Evolutionary conservation across 2,797 vertebrate species (phyloP).

Genomic region (Cuniculus paca): DNA sequence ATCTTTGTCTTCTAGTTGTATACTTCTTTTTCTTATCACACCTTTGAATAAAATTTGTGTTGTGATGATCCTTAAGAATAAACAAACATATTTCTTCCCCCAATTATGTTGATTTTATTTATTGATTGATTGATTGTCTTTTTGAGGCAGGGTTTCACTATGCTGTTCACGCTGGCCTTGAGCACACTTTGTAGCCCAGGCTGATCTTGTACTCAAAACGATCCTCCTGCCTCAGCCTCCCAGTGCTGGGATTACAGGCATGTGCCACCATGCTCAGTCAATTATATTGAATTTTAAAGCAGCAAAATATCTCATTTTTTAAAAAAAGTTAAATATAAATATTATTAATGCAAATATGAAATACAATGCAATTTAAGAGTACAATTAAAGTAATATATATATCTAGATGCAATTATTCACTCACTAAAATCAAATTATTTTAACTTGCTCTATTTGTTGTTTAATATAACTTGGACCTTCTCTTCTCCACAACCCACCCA

Average conservation of each 20-base stretch:
- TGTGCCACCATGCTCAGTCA: neutral
- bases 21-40: conserved; percentile 21
- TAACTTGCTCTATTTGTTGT: conserved; percentile 61
- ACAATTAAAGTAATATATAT: conserved; percentile 58
- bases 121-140: too few species aligned
- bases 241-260: neutral
- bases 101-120: neutral
- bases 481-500: neutral
- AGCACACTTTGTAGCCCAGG: neutral
- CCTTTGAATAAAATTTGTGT: conserved; percentile 24
- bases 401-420: conserved; percentile 57
- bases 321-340: conserved; percentile 15
- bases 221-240: neutral
- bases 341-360: conserved; percentile 47
- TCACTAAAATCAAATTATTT: conserved; percentile 69
- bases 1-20: neutral
- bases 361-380: conserved; percentile 61
- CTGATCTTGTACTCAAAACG: neutral
- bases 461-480: conserved; percentile 42
- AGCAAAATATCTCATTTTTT: neutral
- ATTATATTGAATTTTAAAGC: conserved; percentile 30
- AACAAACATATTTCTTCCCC: neutral
- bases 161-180: neutral
- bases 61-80: conserved; percentile 10
- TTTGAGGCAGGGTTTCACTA: too few species aligned